These are phyloP conservation scores for Neria commutata DNA, from an alignment of 2,888 invertebrate species.

Conservation along the genomic window DNA sequence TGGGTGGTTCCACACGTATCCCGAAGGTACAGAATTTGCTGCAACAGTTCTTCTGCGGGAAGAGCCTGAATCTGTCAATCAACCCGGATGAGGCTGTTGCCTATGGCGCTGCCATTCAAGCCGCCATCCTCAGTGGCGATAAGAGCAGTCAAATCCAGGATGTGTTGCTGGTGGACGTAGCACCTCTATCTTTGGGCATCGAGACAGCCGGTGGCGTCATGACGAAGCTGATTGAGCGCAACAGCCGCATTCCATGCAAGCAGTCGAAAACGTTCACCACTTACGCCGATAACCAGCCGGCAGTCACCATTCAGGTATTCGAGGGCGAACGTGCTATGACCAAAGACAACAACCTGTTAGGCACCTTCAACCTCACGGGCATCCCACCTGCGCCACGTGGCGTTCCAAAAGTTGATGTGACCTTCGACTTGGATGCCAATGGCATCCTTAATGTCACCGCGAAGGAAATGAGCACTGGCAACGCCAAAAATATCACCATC, in stretches of 20 bases:
- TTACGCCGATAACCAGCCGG: conserved; percentile 80
- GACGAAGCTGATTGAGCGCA: conserved; percentile 77
- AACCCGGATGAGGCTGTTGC: conserved; percentile 84
- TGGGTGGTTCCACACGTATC: conserved; percentile 81
- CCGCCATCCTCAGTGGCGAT: conserved; percentile 73
- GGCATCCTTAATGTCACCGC: conserved; percentile 90
- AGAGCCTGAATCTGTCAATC: conserved; percentile 74
- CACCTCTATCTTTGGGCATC: conserved; percentile 74
- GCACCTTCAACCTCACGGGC: conserved; percentile 93
- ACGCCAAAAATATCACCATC: conserved; percentile 77
- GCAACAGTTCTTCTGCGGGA: conserved; percentile 77
- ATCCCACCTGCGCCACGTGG: conserved; percentile 91
- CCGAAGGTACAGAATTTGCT: conserved; percentile 78
- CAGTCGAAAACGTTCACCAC: conserved; percentile 79
- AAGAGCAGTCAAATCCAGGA: conserved; percentile 77
- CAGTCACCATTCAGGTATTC: conserved; percentile 74
- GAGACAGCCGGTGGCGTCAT: conserved; percentile 84
- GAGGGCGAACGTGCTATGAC: conserved; percentile 88
- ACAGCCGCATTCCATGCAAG: conserved; percentile 74
- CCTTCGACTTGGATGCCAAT: conserved; percentile 83
- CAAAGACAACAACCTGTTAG: conserved; percentile 90
- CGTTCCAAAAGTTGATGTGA: conserved; percentile 84
- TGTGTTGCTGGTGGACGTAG: conserved; percentile 72
- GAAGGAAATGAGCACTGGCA: conserved; percentile 69
- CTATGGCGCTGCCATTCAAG: conserved; percentile 77